Evolutionary conservation across 2,113 vertebrate genomes (phyloP).

Genomic region (Prietella phreatophila): DNA sequence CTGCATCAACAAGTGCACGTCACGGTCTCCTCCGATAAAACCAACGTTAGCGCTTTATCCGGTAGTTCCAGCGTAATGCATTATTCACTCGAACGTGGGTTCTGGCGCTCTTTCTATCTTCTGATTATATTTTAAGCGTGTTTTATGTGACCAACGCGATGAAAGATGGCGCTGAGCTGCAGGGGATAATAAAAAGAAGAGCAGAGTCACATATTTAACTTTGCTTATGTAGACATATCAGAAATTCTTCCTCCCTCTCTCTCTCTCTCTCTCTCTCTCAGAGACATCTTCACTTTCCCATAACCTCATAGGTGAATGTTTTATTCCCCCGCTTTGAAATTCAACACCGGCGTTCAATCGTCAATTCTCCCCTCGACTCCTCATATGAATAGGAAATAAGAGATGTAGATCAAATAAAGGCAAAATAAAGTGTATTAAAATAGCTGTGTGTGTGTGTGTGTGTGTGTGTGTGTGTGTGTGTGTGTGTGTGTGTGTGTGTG

Average conservation of each 20-base stretch:
- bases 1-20: background rate
- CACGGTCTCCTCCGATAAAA: background rate
- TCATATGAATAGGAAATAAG: slow-evolving; percentile 43
- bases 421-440: slow-evolving; percentile 45
- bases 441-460: slow-evolving; percentile 20
- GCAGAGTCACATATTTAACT: slow-evolving; percentile 27
- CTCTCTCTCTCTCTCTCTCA: slow-evolving; percentile 10
- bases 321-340: slow-evolving; percentile 48
- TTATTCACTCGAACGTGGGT: slow-evolving; percentile 10
- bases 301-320: slow-evolving; percentile 35
- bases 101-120: background rate
- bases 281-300: slow-evolving; percentile 23
- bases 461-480: slow-evolving; percentile 42
- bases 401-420: slow-evolving; percentile 49
- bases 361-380: slow-evolving; percentile 30
- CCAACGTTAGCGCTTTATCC: background rate
- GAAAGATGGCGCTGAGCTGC: slow-evolving; percentile 13
- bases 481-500: no score
- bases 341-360: slow-evolving; percentile 30
- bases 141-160: slow-evolving; percentile 27
- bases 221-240: background rate
- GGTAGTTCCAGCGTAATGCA: background rate
- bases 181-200: slow-evolving; percentile 35
- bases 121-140: slow-evolving; percentile 21
- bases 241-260: background rate